Evolutionary conservation across 23 tunicate genomes (phyloP), one percentile per base, ranked within the genome.

Genomic region (Ciona savignyi): DNA sequence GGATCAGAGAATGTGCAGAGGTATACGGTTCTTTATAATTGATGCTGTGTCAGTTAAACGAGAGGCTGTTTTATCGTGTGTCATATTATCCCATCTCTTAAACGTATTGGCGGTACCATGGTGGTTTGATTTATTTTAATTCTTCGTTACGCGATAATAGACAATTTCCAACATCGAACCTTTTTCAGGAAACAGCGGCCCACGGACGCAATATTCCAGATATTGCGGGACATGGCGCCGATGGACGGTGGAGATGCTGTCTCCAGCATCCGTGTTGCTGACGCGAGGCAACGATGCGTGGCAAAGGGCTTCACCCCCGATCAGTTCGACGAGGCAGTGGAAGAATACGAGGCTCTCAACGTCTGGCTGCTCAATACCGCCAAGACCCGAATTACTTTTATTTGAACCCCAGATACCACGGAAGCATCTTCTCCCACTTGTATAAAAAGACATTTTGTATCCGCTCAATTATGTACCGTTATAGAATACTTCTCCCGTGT

Each of bases 221-320:
- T 86, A 42, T 86, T 94, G 11, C 82, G 89, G 0, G 99, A 87
- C 73, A 83, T 94, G 95, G 93, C 83, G 20, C 85, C 95, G 2
- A 34, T 66, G 1, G 85, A 78, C 19, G 98, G 88, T 15, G 94
- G 88, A 3, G 70, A 30, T 28, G 31, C 72, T 19, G 95, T 84
- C 34, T 48, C 76, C 27, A 94, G 70, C 31, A 86, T 94, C 66
- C 80, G 80, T 27, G 72, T 91, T 25, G 61, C 71, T 34, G 99
- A 94, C 23, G 99, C 95, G 22, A 80, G 82, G 11, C 90, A 87
- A 73, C 66, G 99, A 34, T 87, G 95, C 71, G 86, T 86, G 25
- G 95, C 99, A 19, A 86, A 87, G 60, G 99, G 99, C 0, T 94
- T 75, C 79, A 94, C 99, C 4, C 89, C 86, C 0, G 99, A 94